Percentiles rank a stretch among this genome's conserved stretches.
These are phyloP conservation scores for Gobius niger DNA, from an alignment of 2,113 vertebrate genomes.

Conservation along the genomic window DNA sequence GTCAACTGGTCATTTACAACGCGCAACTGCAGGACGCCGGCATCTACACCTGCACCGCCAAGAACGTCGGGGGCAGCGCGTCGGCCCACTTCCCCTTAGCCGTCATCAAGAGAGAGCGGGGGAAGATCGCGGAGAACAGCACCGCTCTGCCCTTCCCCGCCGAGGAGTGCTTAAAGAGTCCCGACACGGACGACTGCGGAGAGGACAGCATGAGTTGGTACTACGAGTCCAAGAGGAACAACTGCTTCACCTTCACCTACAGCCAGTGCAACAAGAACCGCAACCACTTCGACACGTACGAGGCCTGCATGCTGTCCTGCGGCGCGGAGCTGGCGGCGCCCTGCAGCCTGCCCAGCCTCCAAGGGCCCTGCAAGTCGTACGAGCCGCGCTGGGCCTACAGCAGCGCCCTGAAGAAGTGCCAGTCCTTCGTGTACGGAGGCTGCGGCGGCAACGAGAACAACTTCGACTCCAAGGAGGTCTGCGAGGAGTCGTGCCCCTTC, in stretches of 20 bases:
- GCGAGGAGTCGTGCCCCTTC: constrained; percentile 93
- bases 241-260: constrained; percentile 93
- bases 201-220: constrained; percentile 93
- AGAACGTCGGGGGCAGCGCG: constrained; percentile 83
- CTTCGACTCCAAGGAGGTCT: constrained; percentile 92
- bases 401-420: constrained; percentile 85
- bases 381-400: constrained; percentile 95
- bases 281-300: constrained; percentile 92
- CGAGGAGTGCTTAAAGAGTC: constrained; percentile 88
- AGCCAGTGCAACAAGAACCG: constrained; percentile 90
- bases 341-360: constrained; percentile 88
- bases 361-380: constrained; percentile 93
- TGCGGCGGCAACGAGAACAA: constrained; percentile 96
- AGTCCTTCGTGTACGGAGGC: constrained; percentile 93
- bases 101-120: constrained; percentile 79
- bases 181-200: constrained; percentile 87
- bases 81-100: constrained; percentile 87
- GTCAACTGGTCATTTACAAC: constrained; percentile 96
- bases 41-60: constrained; percentile 92
- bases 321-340: constrained; percentile 85
- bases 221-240: constrained; percentile 93
- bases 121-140: constrained; percentile 52
- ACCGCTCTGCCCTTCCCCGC: constrained; percentile 83
- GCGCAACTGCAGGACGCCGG: constrained; percentile 88
- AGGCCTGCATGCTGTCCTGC: constrained; percentile 88